These are phyloP conservation scores for Strigamia maritima DNA, from an alignment of 2,888 invertebrate genomes.

Conservation along the genomic window DNA sequence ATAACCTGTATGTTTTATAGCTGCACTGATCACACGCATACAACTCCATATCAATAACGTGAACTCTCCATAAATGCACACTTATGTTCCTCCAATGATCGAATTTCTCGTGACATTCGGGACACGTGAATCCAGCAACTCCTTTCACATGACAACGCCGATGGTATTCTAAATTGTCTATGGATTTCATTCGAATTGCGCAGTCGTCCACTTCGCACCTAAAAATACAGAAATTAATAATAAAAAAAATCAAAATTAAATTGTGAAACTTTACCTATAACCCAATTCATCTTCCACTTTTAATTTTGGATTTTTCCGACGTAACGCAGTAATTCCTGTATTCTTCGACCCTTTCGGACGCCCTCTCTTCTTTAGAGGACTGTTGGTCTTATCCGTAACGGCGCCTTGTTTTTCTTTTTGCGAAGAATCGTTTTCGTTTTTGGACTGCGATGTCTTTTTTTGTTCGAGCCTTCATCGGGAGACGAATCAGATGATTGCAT, in stretches of 20 bases:
- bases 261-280: not conserved
- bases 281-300: constrained; percentile 36
- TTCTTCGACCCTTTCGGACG: constrained; percentile 41
- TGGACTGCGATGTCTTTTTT: not conserved
- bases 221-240: not conserved
- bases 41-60: constrained; percentile 74
- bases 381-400: not conserved
- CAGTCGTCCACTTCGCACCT: constrained; percentile 61
- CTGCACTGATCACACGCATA: constrained; percentile 71
- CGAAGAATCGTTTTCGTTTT: not conserved
- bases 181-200: constrained; percentile 59
- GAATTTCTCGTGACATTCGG: constrained; percentile 62
- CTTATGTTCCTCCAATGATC: constrained; percentile 66
- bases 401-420: not conserved
- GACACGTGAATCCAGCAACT: constrained; percentile 58
- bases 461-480: not conserved
- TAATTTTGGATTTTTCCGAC: constrained; percentile 38
- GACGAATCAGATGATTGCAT: constrained; percentile 22
- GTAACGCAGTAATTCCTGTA: constrained; percentile 36
- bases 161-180: constrained; percentile 64
- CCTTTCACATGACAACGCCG: constrained; percentile 59
- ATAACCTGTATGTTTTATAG: constrained; percentile 60
- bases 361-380: constrained; percentile 39
- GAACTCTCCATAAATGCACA: constrained; percentile 73
- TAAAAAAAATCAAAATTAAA: not conserved